Evolutionary conservation across 1,140 invertebrate genomes (phyloP).

Genomic region (Solen grandis): DNA sequence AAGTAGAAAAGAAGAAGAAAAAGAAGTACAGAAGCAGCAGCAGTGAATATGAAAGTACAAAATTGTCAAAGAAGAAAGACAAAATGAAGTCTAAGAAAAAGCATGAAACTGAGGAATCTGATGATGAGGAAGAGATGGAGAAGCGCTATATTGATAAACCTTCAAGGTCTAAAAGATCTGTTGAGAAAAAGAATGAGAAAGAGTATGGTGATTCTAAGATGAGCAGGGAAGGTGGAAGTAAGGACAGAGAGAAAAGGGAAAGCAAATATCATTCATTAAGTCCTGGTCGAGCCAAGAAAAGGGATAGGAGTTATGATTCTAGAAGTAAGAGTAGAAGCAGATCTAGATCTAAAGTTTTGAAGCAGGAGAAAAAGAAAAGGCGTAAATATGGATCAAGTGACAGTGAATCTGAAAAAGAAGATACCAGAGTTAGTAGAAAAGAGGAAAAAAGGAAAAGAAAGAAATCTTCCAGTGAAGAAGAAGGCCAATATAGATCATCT

Average conservation of each 20-base stretch:
- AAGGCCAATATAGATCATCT: not conserved
- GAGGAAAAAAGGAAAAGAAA: not conserved
- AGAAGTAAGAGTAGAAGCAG: slow-evolving; percentile 41
- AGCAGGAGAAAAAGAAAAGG: slow-evolving; percentile 22
- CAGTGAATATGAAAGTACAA: not conserved
- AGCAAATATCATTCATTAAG: not conserved
- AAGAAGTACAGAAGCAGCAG: not conserved
- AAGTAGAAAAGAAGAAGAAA: not conserved
- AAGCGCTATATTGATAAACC: no score
- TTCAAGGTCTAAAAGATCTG: not conserved
- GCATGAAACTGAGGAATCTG: not conserved
- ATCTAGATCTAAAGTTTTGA: slow-evolving; percentile 28
- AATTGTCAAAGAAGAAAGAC: not conserved
- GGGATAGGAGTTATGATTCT: slow-evolving; percentile 14
- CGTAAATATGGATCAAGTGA: slow-evolving; percentile 10
- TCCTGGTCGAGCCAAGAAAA: slow-evolving; percentile 9
- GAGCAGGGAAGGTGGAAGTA: slow-evolving; percentile 21
- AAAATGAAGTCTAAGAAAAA: not conserved
- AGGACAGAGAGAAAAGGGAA: slow-evolving; percentile 26
- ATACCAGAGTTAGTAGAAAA: not conserved
- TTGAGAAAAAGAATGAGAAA: not conserved
- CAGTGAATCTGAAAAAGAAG: slow-evolving; percentile 22
- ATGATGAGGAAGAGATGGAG: not conserved
- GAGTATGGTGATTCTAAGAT: not conserved
- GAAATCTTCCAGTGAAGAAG: slow-evolving; percentile 18